phyloP scores from a whole-genome alignment of 2,797 vertebrate species.

The Eulemur rubriventer region DNA sequence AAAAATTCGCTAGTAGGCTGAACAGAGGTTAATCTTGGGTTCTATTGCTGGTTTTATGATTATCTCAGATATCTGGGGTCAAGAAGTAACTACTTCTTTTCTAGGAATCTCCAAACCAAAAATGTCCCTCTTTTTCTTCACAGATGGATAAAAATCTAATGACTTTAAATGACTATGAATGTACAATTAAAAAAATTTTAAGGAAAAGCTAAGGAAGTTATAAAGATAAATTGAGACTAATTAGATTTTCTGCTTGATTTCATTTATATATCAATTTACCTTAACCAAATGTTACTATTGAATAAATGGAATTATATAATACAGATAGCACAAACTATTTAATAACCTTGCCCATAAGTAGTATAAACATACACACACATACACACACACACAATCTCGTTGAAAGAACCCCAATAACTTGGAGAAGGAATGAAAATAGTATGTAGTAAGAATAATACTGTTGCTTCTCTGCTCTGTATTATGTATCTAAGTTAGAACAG shows the following conservation, averaged over 20 bases:
- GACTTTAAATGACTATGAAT: conserved; percentile 8
- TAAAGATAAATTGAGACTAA: conserved; percentile 46
- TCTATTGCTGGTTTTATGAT: not conserved
- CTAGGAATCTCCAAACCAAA: not conserved
- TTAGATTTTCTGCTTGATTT: conserved; percentile 17
- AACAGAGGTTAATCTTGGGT: not conserved
- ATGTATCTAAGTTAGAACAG: not conserved
- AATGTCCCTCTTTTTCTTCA: not conserved
- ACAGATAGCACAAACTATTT: not conserved
- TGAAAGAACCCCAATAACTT: conserved; percentile 31
- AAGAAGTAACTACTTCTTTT: not conserved
- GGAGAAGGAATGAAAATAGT: conserved; percentile 23
- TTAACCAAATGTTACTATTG: conserved; percentile 20
- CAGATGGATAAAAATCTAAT: not conserved
- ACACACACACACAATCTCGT: not conserved
- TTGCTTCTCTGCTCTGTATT: conserved; percentile 14
- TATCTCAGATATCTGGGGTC: not conserved
- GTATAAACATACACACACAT: not conserved
- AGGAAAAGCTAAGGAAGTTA: not conserved
- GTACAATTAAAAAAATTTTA: not conserved
- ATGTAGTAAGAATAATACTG: not conserved
- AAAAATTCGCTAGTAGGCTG: not conserved
- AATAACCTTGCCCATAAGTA: not conserved
- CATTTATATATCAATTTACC: not conserved
- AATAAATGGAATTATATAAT: conserved; percentile 22